Conservation (phyloP, 1,140 invertebrate genomes). For the Zaprionus inermis region DNA sequence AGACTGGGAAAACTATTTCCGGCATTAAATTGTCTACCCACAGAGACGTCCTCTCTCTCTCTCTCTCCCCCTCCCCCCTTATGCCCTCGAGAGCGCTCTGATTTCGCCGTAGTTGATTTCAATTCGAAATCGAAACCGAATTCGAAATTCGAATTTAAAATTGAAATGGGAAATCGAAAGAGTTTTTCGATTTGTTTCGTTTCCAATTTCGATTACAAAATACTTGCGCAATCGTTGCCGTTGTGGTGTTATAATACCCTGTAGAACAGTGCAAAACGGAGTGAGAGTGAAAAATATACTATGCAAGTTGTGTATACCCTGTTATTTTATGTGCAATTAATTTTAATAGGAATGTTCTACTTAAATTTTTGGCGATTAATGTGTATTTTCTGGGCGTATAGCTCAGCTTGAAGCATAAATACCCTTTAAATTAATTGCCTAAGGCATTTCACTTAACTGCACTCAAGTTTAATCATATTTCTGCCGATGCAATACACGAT, state of each 20-base stretch:
- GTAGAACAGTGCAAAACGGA: neutral
- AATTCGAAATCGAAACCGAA: slow-evolving; percentile 33
- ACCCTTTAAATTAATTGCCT: neutral
- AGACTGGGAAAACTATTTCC: slow-evolving; percentile 64
- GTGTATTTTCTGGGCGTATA: no score
- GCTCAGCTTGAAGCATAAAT: neutral
- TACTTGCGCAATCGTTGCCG: neutral
- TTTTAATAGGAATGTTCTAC: no score
- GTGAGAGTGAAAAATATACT: no score
- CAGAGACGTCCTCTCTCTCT: neutral
- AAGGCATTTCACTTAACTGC: neutral
- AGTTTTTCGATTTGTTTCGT: slow-evolving; percentile 46
- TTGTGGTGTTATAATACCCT: slow-evolving; percentile 16
- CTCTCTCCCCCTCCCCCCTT: neutral
- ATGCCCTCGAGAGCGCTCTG: slow-evolving; percentile 22
- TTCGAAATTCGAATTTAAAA: slow-evolving; percentile 43
- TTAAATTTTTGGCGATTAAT: neutral
- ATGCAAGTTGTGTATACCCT: neutral
- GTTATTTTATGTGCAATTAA: no score
- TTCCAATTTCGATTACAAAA: neutral
- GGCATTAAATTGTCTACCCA: slow-evolving; percentile 62
- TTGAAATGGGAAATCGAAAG: slow-evolving; percentile 48
- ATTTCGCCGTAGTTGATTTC: slow-evolving; percentile 44
- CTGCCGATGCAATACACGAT: no score
- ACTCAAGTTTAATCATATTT: neutral